Evolutionary conservation across 2,888 invertebrate genomes (phyloP), one percentile per base, ranked within the genome.

Genomic region (Eupsilia transversa): DNA sequence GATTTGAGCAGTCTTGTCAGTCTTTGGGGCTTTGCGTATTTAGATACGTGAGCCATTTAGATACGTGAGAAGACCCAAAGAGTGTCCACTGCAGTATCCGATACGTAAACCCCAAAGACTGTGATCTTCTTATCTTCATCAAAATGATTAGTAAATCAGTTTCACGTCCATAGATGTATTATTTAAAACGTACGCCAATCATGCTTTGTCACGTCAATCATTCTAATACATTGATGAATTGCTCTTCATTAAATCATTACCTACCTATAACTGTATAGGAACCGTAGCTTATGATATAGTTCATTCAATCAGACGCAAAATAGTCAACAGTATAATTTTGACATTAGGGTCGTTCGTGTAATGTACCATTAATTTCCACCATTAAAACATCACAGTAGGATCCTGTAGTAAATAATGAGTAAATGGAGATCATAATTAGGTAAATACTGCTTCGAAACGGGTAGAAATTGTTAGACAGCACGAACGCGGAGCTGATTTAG

Each of bases 261-360:
- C 23, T 27, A 14, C 20, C 2, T n/a, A n/a, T 38, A 5, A 17
- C 17, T 61, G n/a, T n/a, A n/a, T n/a, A 20, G 5, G 4, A 23
- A n/a, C 14, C 1, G 7, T 27, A 20, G 20, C 23, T 0, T 46
- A 46, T 30, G 12, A 0, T 4, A 43, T 43, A 14, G 4, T 20
- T 10, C 56, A 35, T 2, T n/a, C 30, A 77, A 38, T n/a, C n/a
- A 46, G 20, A 33, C 17, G 41, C 7, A 14, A 49, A 61, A 41
- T 43, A 46, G n/a, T 82, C 46, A 74, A 71, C 80, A 61, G 43
- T 0, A 66, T 66, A 76, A 82, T 80, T 76, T 63, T 35, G 38
- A 17, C 12, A 80, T 80, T 80, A 84, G 12, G 33, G 57, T 38
- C 65, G 5, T 72, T 61, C 72, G 72, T 80, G 52, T 68, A 41